A percentile compares a stretch with the other conserved stretches of the same genome.
phyloP scores from a whole-genome alignment of 2,888 invertebrate species.

The Mythimna loreyi region DNA sequence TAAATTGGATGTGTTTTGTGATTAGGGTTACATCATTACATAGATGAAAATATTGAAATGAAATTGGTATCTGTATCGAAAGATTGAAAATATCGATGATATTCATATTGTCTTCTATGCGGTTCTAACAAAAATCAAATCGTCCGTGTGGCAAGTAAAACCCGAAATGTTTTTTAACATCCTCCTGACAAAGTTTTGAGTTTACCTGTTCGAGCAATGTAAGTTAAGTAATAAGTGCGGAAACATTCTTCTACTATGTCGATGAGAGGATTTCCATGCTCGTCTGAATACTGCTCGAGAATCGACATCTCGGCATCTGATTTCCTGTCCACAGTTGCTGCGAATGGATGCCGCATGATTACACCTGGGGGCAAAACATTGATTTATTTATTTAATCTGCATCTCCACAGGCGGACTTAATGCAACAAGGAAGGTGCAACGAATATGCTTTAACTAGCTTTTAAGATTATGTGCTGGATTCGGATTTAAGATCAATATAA shows the following conservation, averaged over 20 bases:
- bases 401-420: too few relatives aligned
- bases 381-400: neutral
- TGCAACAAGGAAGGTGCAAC: too few relatives aligned
- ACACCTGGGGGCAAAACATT: conserved; percentile 50
- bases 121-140: neutral
- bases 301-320: conserved; percentile 69
- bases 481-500: too few relatives aligned
- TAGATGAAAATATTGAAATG: too few relatives aligned
- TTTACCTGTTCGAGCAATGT: conserved; percentile 71
- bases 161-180: neutral
- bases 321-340: conserved; percentile 68
- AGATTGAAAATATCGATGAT: too few relatives aligned
- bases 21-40: too few relatives aligned
- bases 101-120: too few relatives aligned
- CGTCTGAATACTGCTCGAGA: conserved; percentile 61
- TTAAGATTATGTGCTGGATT: neutral
- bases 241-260: conserved; percentile 73
- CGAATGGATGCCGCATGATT: conserved; percentile 54
- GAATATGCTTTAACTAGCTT: neutral
- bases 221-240: conserved; percentile 69
- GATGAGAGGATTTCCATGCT: conserved; percentile 66
- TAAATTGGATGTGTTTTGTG: too few relatives aligned
- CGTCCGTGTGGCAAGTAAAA: too few relatives aligned
- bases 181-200: conserved; percentile 7
- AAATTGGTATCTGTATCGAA: too few relatives aligned